Conservation (phyloP, 2,113 vertebrate species). For the Heterocephalus glaber region DNA sequence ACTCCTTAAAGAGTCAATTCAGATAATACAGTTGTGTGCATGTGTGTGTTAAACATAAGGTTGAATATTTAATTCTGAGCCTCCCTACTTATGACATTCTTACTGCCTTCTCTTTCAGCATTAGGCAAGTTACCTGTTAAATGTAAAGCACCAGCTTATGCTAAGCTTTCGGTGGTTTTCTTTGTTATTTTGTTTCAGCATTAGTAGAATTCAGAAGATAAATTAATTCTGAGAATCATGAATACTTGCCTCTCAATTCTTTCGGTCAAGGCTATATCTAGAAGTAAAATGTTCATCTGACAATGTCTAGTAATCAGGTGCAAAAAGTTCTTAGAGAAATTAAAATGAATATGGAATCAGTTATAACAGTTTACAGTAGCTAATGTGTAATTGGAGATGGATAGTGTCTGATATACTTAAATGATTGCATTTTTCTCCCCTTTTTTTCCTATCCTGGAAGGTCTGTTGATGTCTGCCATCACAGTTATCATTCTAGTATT, state of each 20-base stretch:
- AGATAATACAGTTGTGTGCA: background rate
- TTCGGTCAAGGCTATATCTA: background rate
- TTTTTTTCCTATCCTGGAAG: constrained; percentile 82
- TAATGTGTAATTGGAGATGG: background rate
- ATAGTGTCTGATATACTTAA: constrained; percentile 10
- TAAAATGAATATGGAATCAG: background rate
- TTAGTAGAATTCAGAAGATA: background rate
- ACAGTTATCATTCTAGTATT: constrained; percentile 98
- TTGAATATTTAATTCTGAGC: constrained; percentile 42
- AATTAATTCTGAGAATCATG: constrained; percentile 28
- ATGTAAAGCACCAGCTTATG: background rate
- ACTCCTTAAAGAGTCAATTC: background rate
- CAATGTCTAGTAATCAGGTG: background rate
- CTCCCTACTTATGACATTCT: background rate
- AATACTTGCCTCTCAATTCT: background rate
- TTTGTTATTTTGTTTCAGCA: constrained; percentile 25
- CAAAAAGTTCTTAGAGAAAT: constrained; percentile 48
- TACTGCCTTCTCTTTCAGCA: background rate
- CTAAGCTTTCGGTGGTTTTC: background rate
- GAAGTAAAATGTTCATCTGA: constrained; percentile 52
- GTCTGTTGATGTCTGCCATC: constrained; percentile 97
- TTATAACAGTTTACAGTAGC: background rate
- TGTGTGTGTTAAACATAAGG: background rate
- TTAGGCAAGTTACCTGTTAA: background rate
- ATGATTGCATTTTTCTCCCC: background rate